Base-by-base conservation (phyloP, 2,113 vertebrate species). In the Ictalurus punctatus region DNA sequence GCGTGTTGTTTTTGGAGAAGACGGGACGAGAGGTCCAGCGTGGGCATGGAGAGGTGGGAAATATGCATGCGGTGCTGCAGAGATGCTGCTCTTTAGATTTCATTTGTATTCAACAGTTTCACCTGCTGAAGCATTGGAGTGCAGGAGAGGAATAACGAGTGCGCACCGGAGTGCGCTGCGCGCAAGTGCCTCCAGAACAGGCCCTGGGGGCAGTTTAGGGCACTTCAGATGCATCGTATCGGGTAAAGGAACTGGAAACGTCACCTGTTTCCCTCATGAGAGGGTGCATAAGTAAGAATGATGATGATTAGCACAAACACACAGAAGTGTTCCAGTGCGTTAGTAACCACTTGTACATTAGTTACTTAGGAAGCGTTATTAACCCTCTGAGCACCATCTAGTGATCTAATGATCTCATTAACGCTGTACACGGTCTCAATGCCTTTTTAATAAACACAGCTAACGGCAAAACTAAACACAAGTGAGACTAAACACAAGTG, bases 151-250 rank as follows among this genome's bases (percentile, higher is more conserved):
- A 83, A 85, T 73, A 56, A 73, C 91, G 88, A 85, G 86, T 87
- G 90, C 86, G 88, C 90, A 89, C 79, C n/a, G 44, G 27, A 78
- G 74, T 25, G 44, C 23, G 16, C 40, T 52, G 74, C 52, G 54
- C 16, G 44, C 44, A 27, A 54, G 25, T 54, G 23, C 16, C 52
- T 6, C n/a, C 90, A 63, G 87, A 90, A 87, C 85, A 90, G 91
- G 8, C 63, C 94, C 92, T 87, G 89, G n/a, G 79, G 79, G 79
- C 52, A 81, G 48, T 81, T 81, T 58, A 58, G 52, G 79, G 52
- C 52, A 58, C 17, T 81, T 34, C 14, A 30, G 7, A 56, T 80
- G 78, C 27, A 4, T 8, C 40, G 5, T 13, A 25, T 48, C 3
- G 40, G 74, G 16, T 9, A 17, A 58, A 19, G 79, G n/a, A 19